Percentiles rank a stretch among this genome's conserved stretches.
Evolutionary conservation across 2,888 invertebrate genomes (phyloP).

Genomic region (Lymantria dispar): DNA sequence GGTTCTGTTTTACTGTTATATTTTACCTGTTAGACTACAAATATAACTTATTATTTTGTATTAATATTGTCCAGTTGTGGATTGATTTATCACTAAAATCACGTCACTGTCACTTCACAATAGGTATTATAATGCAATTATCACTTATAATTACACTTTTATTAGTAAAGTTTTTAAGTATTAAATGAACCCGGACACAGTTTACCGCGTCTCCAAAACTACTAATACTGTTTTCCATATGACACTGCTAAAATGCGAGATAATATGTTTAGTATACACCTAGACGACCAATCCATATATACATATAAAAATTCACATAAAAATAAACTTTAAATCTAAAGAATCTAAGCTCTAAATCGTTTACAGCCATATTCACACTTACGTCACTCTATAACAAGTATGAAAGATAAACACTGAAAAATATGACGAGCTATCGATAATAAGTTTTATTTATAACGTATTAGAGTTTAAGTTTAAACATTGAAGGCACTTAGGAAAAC

Average conservation of each 20-base stretch:
- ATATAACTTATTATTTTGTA: neutral
- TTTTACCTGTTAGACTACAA: conserved; percentile 24
- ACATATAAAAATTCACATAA: conserved; percentile 21
- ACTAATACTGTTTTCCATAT: conserved; percentile 68
- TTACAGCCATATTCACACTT: conserved; percentile 18
- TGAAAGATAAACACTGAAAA: conserved; percentile 69
- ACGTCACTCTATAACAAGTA: conserved; percentile 30
- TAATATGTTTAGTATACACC: conserved; percentile 53
- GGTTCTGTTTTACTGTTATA: neutral
- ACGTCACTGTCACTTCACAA: conserved; percentile 2
- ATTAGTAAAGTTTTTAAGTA: neutral
- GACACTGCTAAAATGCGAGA: conserved; percentile 76
- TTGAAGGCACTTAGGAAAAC: conserved; percentile 58
- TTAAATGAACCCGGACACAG: conserved; percentile 11
- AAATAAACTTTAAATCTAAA: conserved; percentile 12
- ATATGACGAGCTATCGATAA: conserved; percentile 34
- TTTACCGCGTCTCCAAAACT: conserved; percentile 28
- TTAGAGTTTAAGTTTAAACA: conserved; percentile 43
- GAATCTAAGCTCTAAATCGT: conserved; percentile 30
- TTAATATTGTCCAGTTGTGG: neutral
- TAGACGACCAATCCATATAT: conserved; percentile 16
- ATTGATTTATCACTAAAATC: neutral
- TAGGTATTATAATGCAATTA: conserved; percentile 1
- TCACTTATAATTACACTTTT: conserved; percentile 10
- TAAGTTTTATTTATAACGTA: conserved; percentile 30